Evolutionary conservation across 2,888 invertebrate genomes (phyloP).

Genomic region (Ashinkailepas kermadecensis): DNA sequence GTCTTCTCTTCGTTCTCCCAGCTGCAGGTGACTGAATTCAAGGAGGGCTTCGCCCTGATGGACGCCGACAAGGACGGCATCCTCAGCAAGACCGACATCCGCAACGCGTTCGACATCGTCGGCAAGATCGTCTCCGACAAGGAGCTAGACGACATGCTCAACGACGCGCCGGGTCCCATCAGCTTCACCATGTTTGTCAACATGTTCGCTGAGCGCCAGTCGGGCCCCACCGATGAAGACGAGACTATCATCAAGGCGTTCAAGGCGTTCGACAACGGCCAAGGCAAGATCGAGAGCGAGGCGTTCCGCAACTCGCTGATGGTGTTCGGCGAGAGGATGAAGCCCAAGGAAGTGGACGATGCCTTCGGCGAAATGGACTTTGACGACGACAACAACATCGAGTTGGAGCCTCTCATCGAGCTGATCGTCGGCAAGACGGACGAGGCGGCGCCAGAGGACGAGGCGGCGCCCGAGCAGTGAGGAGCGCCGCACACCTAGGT

Average conservation of each 20-base stretch:
- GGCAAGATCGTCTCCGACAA: constrained; percentile 83
- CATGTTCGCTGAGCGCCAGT: constrained; percentile 86
- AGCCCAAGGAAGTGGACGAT: constrained; percentile 78
- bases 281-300: constrained; percentile 64
- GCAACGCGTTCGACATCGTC: constrained; percentile 84
- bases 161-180: constrained; percentile 81
- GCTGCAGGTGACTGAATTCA: constrained; percentile 92
- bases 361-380: constrained; percentile 88
- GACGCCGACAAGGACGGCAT: constrained; percentile 92
- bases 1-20: constrained; percentile 96
- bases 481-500: too few species aligned
- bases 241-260: constrained; percentile 86
- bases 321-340: constrained; percentile 90
- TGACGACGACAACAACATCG: constrained; percentile 82
- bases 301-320: constrained; percentile 81
- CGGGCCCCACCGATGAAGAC: constrained; percentile 82
- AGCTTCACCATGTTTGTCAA: constrained; percentile 91
- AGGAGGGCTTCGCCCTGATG: constrained; percentile 94
- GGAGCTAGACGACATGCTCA: constrained; percentile 82
- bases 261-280: constrained; percentile 74
- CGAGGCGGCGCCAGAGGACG: constrained; percentile 47
- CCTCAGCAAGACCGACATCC: constrained; percentile 74
- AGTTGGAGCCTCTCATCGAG: constrained; percentile 75
- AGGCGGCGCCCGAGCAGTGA: too few species aligned
- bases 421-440: constrained; percentile 80